A percentile compares a stretch with the other conserved stretches of the same genome.
Conservation (phyloP, 2,113 vertebrate genomes). For the Montifringilla adamsi region DNA sequence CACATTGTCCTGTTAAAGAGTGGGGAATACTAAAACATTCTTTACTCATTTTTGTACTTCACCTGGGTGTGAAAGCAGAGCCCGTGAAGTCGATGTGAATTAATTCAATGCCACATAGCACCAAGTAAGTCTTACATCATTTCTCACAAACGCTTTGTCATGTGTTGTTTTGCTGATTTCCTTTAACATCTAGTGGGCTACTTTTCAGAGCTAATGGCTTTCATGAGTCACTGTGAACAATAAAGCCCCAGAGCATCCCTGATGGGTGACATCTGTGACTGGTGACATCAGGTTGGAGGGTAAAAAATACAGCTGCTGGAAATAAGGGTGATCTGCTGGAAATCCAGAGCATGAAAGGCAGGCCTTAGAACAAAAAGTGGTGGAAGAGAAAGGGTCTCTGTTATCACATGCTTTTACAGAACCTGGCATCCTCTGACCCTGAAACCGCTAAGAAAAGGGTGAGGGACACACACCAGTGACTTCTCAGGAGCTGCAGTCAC, state of each 20-base stretch:
- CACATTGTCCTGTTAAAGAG: background rate
- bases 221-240: background rate
- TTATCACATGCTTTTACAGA: background rate
- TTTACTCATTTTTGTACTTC: background rate
- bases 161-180: background rate
- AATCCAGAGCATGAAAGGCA: background rate
- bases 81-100: background rate
- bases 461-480: background rate
- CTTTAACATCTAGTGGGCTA: background rate
- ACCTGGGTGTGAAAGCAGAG: background rate
- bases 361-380: background rate
- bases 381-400: background rate
- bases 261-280: background rate
- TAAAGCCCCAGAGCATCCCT: background rate
- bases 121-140: background rate
- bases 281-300: background rate
- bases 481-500: background rate
- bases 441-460: background rate
- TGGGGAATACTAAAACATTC: background rate
- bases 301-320: background rate
- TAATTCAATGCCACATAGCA: fast-evolving
- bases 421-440: too few relatives aligned
- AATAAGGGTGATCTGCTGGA: background rate
- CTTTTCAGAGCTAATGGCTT: background rate
- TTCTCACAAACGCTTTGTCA: background rate